A percentile compares a stretch with the other conserved stretches of the same genome.
Conservation (phyloP, 2,888 invertebrate genomes). For the Malachius bipustulatus region DNA sequence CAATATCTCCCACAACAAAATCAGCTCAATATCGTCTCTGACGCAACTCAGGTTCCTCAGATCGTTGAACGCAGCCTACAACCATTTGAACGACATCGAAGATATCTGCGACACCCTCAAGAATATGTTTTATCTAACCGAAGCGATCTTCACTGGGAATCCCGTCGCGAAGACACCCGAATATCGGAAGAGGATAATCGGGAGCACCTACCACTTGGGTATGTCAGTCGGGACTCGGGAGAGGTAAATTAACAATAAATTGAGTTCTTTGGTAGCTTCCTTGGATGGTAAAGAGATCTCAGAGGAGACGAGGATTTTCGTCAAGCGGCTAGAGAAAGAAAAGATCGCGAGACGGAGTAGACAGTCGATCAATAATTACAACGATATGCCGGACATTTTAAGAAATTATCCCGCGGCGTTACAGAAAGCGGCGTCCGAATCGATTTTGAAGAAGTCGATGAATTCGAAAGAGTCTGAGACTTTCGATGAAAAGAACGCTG, state of each 20-base stretch:
- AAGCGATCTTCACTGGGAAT: conserved; percentile 49
- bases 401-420: conserved; percentile 29
- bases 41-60: conserved; percentile 42
- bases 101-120: conserved; percentile 44
- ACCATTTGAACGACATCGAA: conserved; percentile 44
- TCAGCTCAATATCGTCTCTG: conserved; percentile 43
- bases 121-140: conserved; percentile 43
- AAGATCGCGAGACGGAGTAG: conserved; percentile 28
- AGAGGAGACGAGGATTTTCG: conserved; percentile 46
- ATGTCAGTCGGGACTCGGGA: conserved; percentile 24
- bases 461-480: conserved; percentile 16
- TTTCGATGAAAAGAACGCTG: conserved; percentile 22
- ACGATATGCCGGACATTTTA: too few relatives aligned
- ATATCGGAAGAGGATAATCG: conserved; percentile 56
- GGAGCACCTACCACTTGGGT: conserved; percentile 49
- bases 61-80: conserved; percentile 46
- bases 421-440: conserved; percentile 33
- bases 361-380: conserved; percentile 22
- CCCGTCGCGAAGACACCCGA: conserved; percentile 50
- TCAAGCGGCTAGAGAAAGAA: conserved; percentile 49
- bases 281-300: conserved; percentile 49
- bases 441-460: conserved; percentile 25
- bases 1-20: conserved; percentile 52
- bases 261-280: conserved; percentile 37
- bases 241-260: too few relatives aligned